Conservation (phyloP, 2,797 vertebrate species). For the Leucoraja ocellata region DNA sequence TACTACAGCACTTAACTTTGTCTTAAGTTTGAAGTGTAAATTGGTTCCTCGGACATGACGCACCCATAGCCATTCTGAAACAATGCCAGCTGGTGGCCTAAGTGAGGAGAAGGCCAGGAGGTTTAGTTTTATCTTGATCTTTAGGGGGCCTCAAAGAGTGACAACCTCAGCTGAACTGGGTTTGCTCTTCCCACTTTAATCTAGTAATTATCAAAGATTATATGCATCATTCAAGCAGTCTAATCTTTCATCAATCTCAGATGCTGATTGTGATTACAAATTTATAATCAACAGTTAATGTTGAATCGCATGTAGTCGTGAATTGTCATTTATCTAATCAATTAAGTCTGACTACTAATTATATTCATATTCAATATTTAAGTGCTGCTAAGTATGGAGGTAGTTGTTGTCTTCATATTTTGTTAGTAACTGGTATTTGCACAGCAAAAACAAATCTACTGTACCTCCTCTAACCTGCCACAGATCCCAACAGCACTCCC, state of each 20-base stretch:
- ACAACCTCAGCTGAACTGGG: not conserved
- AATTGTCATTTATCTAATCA: not conserved
- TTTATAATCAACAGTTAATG: not conserved
- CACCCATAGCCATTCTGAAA: not conserved
- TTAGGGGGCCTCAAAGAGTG: not conserved
- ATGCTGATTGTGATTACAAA: not conserved
- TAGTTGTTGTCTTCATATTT: not conserved
- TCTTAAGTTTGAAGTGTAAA: not conserved
- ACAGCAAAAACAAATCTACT: no score
- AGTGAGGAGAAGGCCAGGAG: not conserved
- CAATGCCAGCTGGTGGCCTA: not conserved
- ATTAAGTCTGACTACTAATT: slow-evolving; percentile 1
- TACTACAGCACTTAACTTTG: no score
- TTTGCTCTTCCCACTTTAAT: not conserved
- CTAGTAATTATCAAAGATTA: not conserved
- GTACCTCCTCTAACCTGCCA: no score
- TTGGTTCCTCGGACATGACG: not conserved
- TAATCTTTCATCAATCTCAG: not conserved
- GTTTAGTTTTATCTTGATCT: not conserved
- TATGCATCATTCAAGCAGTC: not conserved
- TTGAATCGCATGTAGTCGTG: not conserved
- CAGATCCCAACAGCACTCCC: no score
- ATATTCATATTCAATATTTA: not conserved
- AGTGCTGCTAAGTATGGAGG: not conserved
- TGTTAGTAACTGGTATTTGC: not conserved